phyloP scores from a whole-genome alignment of 2,888 invertebrate genomes.

The Acronicta psi region DNA sequence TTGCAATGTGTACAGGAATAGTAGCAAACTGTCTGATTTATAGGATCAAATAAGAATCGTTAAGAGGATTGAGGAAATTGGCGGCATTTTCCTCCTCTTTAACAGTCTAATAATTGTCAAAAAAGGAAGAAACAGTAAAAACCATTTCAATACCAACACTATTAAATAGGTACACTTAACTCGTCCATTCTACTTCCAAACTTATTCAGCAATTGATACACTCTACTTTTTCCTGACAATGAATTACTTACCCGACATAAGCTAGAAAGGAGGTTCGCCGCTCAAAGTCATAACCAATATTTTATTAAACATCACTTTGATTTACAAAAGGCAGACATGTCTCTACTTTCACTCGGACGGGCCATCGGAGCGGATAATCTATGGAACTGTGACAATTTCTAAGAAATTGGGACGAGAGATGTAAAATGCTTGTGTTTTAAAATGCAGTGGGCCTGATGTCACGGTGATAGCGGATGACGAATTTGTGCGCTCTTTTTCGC shows the following conservation, averaged over 20 bases:
- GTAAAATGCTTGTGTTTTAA: conserved; percentile 55
- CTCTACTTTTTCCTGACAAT: conserved; percentile 23
- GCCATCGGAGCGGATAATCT: conserved; percentile 68
- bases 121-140: neutral
- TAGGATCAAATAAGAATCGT: too few species aligned
- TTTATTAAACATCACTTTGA: conserved; percentile 46
- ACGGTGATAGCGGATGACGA: conserved; percentile 17
- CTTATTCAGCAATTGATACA: conserved; percentile 17
- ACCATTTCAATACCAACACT: neutral
- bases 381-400: conserved; percentile 70
- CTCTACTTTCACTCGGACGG: conserved; percentile 66
- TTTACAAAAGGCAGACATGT: conserved; percentile 48
- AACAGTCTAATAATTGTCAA: too few species aligned
- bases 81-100: too few species aligned
- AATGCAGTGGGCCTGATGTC: conserved; percentile 52
- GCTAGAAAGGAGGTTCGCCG: neutral
- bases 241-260: conserved; percentile 32
- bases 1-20: too few species aligned
- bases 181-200: conserved; percentile 3
- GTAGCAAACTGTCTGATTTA: too few species aligned
- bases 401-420: conserved; percentile 66
- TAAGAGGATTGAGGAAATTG: too few species aligned
- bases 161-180: neutral
- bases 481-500: conserved; percentile 21
- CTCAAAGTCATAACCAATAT: conserved; percentile 46